Conservation (phyloP, 1,140 invertebrate genomes). For the Aphaenogaster floridana region DNA sequence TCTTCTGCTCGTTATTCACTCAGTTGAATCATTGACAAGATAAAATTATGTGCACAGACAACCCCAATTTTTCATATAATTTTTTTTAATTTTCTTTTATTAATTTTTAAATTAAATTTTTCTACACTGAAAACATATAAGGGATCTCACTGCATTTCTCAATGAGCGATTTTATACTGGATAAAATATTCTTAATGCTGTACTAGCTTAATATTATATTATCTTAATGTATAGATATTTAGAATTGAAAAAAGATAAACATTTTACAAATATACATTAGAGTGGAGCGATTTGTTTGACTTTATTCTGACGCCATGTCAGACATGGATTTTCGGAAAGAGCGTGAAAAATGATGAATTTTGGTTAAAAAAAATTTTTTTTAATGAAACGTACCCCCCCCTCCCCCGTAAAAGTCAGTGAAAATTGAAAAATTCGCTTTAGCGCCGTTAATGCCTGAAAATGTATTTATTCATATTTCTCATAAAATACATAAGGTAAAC, state of each 20-base stretch:
- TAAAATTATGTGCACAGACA: not conserved
- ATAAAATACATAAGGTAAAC: no score
- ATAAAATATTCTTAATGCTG: not conserved
- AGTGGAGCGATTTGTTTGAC: no score
- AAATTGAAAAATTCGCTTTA: no score
- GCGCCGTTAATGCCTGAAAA: no score
- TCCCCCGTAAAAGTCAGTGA: no score
- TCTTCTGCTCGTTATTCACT: slow-evolving; percentile 12
- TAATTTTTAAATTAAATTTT: not conserved
- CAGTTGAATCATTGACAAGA: not conserved
- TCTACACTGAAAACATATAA: not conserved
- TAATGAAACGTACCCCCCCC: no score
- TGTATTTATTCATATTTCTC: no score
- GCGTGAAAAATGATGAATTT: no score
- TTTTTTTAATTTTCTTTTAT: slow-evolving; percentile 1
- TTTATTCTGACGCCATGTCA: no score
- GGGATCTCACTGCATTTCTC: not conserved
- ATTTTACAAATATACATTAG: not conserved
- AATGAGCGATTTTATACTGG: not conserved
- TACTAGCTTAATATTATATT: no score
- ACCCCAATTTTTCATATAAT: not conserved
- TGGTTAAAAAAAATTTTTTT: no score
- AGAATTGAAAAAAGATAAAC: not conserved
- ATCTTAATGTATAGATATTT: not conserved
- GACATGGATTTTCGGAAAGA: no score